phyloP scores from a whole-genome alignment of 2,888 invertebrate species.

The Phoenoteleia sp. region DNA sequence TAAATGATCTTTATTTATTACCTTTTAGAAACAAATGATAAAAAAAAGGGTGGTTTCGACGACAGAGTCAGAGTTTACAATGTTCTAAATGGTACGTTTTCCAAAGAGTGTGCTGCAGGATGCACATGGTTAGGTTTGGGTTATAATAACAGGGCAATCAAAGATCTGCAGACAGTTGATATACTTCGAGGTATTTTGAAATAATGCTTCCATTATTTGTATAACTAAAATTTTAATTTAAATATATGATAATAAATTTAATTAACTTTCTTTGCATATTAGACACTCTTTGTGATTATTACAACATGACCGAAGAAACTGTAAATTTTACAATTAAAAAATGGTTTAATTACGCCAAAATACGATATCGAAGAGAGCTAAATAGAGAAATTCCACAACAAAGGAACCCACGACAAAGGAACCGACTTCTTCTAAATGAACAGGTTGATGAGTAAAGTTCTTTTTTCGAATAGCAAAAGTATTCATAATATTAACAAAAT shows the following conservation, averaged over 20 bases:
- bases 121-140: neutral
- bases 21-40: neutral
- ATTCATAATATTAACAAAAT: too few relatives aligned
- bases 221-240: neutral
- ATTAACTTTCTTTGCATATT: neutral
- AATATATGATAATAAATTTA: neutral
- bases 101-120: neutral
- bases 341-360: neutral
- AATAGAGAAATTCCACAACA: neutral
- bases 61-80: neutral
- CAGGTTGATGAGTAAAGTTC: too few relatives aligned
- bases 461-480: too few relatives aligned
- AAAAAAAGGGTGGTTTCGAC: neutral
- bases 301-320: neutral
- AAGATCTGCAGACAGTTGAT: constrained; percentile 13
- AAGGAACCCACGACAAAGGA: neutral
- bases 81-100: neutral
- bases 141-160: neutral
- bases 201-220: neutral
- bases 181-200: constrained; percentile 11
- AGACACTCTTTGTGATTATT: neutral
- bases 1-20: neutral
- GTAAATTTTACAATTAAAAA: neutral
- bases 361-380: neutral
- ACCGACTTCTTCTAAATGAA: too few relatives aligned